Evolutionary conservation across 2,797 vertebrate genomes (phyloP), one percentile per base, ranked within the genome.

Genomic region (Buphagus erythrorhynchus): DNA sequence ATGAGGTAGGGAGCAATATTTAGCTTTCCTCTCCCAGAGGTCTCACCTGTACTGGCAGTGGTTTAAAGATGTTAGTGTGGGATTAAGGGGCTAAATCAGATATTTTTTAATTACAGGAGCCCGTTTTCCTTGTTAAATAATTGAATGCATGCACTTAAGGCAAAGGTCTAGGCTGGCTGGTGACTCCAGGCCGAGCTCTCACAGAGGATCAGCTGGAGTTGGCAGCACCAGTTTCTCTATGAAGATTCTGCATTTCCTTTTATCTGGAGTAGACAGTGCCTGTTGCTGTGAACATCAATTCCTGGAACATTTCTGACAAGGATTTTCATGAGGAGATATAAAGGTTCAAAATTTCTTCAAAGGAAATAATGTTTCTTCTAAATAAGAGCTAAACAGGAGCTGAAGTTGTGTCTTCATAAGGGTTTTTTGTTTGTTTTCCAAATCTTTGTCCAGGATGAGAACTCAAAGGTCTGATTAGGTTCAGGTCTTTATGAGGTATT

Each of bases 1-100:
- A 92, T 2, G 1, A 86, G 65, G 66, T 61, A 48, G 72, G 61
- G 36, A 90, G 88, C 66, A 75, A 25, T 91, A 63, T 92, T 90
- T 84, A 92, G 88, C 66, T 88, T 92, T 82, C 79, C 76, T 91
- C 59, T 96, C 88, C 96, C 73, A 86, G 90, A 90, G 93, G 83
- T 88, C 83, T 90, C 74, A 96, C 95, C 95, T 93, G 90, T 75
- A 36, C 73, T 93, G 95, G 88, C 88, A 82, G 62, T 79, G 92
- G 45, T 76, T 96, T 93, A 90, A 90, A 88, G 83, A 93, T 10
- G 51, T 74, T 68, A 86, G 67, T 66, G 68, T 69, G 93, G 90
- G 88, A 94, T 94, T 95, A 91, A 75, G 82, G 54, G 46, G 65
- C 65, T 91, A 88, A 95, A 91, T 74, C 46, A n/a, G 89, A 12